These are phyloP conservation scores for Pseudomyrmex dendroicus DNA, from an alignment of 1,140 invertebrate species.

Conservation along the genomic window DNA sequence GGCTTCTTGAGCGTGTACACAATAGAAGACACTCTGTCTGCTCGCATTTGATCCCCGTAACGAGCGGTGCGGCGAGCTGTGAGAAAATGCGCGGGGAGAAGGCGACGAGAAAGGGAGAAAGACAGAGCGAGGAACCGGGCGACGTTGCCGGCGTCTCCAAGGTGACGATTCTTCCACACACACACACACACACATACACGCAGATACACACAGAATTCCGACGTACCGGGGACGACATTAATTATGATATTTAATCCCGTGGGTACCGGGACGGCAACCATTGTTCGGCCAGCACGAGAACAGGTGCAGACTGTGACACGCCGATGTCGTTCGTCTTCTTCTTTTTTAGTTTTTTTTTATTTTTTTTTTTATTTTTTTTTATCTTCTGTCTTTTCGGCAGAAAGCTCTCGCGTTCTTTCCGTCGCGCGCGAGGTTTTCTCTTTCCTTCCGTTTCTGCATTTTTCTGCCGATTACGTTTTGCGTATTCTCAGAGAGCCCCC, in stretches of 20 bases:
- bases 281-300: conserved; percentile 76
- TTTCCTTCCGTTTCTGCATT: not conserved
- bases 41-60: conserved; percentile 74
- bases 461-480: conserved; percentile 22
- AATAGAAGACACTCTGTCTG: conserved; percentile 70
- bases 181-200: conserved; percentile 17
- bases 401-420: conserved; percentile 18
- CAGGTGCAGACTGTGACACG: conserved; percentile 65
- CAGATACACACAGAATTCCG: not conserved
- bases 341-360: not conserved
- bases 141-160: conserved; percentile 74
- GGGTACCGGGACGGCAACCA: conserved; percentile 66
- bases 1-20: conserved; percentile 68
- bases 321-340: conserved; percentile 39
- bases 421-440: conserved; percentile 20
- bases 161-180: conserved; percentile 77
- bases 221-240: conserved; percentile 76
- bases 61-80: conserved; percentile 70
- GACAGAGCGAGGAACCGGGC: conserved; percentile 40
- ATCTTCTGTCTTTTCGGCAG: not conserved
- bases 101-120: conserved; percentile 48
- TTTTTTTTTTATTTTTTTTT: not conserved
- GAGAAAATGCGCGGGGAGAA: conserved; percentile 65
- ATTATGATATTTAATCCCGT: conserved; percentile 83
- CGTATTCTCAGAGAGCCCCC: conserved; percentile 20